These are phyloP conservation scores for Lithobates pipiens DNA, from an alignment of 2,797 vertebrate genomes.

Conservation along the genomic window DNA sequence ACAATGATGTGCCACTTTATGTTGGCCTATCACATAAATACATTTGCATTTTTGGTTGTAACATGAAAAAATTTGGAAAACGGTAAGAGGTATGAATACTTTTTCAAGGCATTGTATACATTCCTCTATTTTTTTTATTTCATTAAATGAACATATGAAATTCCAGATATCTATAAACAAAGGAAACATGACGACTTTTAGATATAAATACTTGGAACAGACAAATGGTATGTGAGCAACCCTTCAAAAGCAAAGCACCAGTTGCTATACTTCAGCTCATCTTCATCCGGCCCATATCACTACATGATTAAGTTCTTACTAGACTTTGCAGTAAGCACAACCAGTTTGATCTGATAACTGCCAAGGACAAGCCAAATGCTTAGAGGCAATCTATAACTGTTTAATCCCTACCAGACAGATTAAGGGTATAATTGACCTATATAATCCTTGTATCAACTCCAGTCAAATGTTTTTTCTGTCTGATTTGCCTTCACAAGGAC, in stretches of 20 bases:
- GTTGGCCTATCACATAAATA: too few species aligned
- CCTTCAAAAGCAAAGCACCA: slow-evolving; percentile 63
- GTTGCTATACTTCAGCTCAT: slow-evolving; percentile 65
- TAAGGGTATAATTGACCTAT: slow-evolving; percentile 99
- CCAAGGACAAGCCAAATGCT: slow-evolving; percentile 94
- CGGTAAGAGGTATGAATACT: too few species aligned
- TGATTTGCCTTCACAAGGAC: slow-evolving; percentile 73
- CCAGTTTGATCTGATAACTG: slow-evolving; percentile 91
- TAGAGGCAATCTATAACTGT: slow-evolving; percentile 92
- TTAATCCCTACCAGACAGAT: slow-evolving; percentile 96
- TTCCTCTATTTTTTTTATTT: neutral
- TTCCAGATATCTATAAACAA: neutral
- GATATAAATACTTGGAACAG: slow-evolving; percentile 71
- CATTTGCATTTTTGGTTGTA: too few species aligned
- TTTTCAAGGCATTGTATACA: too few species aligned
- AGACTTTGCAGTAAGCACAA: slow-evolving; percentile 84
- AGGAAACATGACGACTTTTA: neutral
- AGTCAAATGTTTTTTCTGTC: slow-evolving; percentile 78
- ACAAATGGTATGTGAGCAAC: slow-evolving; percentile 82
- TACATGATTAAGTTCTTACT: slow-evolving; percentile 83
- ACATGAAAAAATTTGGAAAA: too few species aligned
- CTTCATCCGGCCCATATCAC: slow-evolving; percentile 63
- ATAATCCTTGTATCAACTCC: slow-evolving; percentile 94
- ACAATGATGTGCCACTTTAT: too few species aligned
- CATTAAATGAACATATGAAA: neutral